Evolutionary conservation across 2,113 vertebrate species (phyloP).

Genomic region (Nycticebus coucang): DNA sequence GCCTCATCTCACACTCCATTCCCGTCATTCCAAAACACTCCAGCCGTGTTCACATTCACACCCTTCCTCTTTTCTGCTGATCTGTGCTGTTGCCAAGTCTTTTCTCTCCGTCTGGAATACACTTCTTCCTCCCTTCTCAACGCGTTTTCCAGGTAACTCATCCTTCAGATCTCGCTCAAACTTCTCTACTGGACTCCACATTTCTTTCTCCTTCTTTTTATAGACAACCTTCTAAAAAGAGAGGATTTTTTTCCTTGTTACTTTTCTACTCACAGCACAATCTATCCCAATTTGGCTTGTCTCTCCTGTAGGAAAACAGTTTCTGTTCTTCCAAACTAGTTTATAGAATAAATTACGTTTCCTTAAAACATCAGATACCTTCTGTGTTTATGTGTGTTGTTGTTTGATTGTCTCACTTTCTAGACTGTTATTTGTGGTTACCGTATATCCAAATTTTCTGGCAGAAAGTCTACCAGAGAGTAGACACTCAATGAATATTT

Average conservation of each 20-base stretch:
- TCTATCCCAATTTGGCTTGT: neutral
- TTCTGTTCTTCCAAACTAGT: neutral
- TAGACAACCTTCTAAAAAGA: neutral
- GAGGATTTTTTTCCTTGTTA: neutral
- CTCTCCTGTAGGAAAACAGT: neutral
- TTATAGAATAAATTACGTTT: neutral
- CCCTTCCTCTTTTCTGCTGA: neutral
- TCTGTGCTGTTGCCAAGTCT: neutral
- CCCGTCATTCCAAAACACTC: neutral
- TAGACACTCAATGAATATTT: neutral
- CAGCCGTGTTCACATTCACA: neutral
- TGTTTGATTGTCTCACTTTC: neutral
- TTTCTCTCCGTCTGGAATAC: neutral
- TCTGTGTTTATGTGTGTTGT: neutral
- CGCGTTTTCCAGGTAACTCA: neutral
- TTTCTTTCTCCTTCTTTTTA: neutral
- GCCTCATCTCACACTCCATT: neutral
- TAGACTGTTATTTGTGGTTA: neutral
- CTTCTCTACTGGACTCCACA: neutral
- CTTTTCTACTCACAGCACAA: neutral
- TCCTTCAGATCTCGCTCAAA: neutral
- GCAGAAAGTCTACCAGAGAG: neutral
- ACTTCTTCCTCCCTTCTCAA: neutral
- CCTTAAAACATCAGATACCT: neutral
- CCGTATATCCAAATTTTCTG: neutral